These are phyloP conservation scores for Grammomys dolichurus DNA, from an alignment of 2,113 vertebrate species.

Conservation along the genomic window DNA sequence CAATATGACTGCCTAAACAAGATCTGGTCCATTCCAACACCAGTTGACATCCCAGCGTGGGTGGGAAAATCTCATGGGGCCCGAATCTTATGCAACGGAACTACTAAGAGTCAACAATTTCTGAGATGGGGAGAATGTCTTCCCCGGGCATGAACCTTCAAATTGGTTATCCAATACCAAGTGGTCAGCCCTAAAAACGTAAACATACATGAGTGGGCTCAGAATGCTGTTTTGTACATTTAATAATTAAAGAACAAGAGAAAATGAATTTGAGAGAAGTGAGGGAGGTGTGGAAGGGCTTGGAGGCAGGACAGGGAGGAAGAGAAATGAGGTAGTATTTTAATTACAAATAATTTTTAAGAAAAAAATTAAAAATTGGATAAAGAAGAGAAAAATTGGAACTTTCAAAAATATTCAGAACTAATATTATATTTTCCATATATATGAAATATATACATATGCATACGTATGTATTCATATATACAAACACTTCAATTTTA, in stretches of 20 bases:
- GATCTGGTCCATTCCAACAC: background rate
- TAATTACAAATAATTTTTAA: background rate
- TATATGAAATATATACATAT: background rate
- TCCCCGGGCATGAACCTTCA: background rate
- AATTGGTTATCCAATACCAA: background rate
- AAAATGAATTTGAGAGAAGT: background rate
- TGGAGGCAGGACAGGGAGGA: background rate
- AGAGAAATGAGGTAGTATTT: background rate
- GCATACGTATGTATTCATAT: no score
- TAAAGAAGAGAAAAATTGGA: constrained; percentile 17
- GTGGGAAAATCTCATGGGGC: background rate
- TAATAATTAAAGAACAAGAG: background rate
- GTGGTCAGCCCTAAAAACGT: background rate
- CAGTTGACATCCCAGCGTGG: background rate
- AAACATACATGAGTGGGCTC: background rate
- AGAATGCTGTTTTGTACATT: background rate
- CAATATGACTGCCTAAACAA: background rate
- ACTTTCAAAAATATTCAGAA: background rate
- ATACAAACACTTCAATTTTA: background rate
- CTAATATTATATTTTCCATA: background rate
- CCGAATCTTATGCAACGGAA: background rate
- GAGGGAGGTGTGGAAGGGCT: background rate
- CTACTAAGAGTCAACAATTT: background rate
- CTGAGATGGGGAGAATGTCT: background rate
- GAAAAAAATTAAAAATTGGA: constrained; percentile 4